These are phyloP conservation scores for Cinara cedri DNA, from an alignment of 2,888 invertebrate genomes.

Conservation along the genomic window DNA sequence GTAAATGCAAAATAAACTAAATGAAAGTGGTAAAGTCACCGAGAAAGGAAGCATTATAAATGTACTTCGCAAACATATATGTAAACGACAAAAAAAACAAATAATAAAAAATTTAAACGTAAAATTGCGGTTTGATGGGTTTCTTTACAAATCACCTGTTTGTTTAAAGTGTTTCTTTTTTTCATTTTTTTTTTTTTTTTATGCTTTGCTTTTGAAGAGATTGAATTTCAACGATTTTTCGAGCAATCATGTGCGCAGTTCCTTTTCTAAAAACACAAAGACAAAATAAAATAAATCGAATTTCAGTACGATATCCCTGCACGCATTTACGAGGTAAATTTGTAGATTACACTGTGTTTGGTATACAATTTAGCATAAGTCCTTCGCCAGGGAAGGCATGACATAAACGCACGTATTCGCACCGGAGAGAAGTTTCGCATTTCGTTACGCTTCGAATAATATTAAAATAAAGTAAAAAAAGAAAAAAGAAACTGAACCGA, in stretches of 20 bases:
- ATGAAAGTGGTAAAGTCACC: too few species aligned
- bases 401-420: neutral
- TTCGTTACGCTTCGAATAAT: constrained; percentile 5
- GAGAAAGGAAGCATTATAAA: neutral
- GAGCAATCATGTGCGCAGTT: neutral
- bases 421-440: neutral
- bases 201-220: constrained; percentile 4
- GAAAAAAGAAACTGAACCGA: too few species aligned
- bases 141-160: constrained; percentile 4
- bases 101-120: neutral
- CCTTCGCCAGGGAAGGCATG: neutral
- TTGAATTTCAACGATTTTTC: constrained; percentile 30
- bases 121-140: constrained; percentile 7
- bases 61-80: neutral
- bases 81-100: too few species aligned
- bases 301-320: neutral
- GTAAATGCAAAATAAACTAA: too few species aligned
- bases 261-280: constrained; percentile 2
- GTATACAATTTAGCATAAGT: constrained; percentile 13
- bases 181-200: neutral
- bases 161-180: neutral
- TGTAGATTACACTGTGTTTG: constrained; percentile 8
- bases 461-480: neutral
- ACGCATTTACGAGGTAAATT: neutral
- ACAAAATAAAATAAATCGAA: constrained; percentile 15